Percentiles rank a stretch among this genome's conserved stretches.
Evolutionary conservation across 2,797 vertebrate genomes (phyloP).

Genomic region (Poecilia wingei): DNA sequence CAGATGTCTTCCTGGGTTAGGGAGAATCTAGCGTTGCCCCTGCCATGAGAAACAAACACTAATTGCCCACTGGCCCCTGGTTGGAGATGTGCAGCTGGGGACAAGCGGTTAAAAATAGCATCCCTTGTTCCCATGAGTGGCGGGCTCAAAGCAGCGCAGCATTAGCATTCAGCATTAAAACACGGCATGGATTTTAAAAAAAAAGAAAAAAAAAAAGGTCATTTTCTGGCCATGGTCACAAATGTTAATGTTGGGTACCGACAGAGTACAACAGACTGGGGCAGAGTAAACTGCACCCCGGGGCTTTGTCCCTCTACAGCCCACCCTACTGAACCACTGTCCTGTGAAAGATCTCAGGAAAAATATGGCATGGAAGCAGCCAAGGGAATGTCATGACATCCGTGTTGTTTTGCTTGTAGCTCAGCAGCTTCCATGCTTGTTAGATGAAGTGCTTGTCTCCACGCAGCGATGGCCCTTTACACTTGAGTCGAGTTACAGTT

Average conservation of each 20-base stretch:
- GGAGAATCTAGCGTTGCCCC: slow-evolving; percentile 69
- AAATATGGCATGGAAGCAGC: slow-evolving; percentile 58
- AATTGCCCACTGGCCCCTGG: slow-evolving; percentile 80
- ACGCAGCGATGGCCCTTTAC: slow-evolving; percentile 42
- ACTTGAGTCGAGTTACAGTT: slow-evolving; percentile 82
- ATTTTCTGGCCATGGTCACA: slow-evolving; percentile 60
- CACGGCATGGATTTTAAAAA: slow-evolving; percentile 39
- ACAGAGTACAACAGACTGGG: slow-evolving; percentile 40
- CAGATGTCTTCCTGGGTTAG: slow-evolving; percentile 77
- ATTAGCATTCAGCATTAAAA: slow-evolving; percentile 73
- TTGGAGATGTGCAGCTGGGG: slow-evolving; percentile 82
- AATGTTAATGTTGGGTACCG: slow-evolving; percentile 65
- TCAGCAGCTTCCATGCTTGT: slow-evolving; percentile 46
- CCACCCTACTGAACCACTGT: slow-evolving; percentile 49
- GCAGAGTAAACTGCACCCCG: slow-evolving; percentile 47
- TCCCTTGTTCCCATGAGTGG: slow-evolving; percentile 74
- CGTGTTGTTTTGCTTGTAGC: slow-evolving; percentile 40
- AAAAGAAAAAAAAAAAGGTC: slow-evolving; percentile 73
- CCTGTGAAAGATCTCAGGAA: slow-evolving; percentile 49
- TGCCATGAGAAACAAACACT: slow-evolving; percentile 77
- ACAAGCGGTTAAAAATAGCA: slow-evolving; percentile 81
- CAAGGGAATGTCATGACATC: slow-evolving; percentile 50
- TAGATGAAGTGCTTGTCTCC: slow-evolving; percentile 49
- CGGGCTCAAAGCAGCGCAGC: slow-evolving; percentile 61
- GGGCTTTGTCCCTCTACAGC: slow-evolving; percentile 35